Base-by-base conservation (phyloP, 2,888 invertebrate species). In the Ennomos erosarius region DNA sequence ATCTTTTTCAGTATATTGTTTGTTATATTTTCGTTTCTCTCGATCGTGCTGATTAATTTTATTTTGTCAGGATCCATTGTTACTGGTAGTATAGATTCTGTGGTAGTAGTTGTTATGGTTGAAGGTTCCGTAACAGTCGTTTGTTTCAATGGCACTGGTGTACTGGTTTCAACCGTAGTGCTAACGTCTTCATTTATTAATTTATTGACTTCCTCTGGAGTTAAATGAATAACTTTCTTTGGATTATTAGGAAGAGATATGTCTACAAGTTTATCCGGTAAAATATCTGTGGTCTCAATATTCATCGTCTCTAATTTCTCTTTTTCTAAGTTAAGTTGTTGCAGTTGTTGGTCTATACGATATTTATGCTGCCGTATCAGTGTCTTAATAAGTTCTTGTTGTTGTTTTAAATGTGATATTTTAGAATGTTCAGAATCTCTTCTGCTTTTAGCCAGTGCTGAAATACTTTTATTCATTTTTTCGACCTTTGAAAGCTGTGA, bases 401-500 rank as follows among this genome's bases (percentile, higher is more conserved):
- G 59, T 42, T 46, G 42, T 67, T 54, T 76, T 70, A 0, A 78
- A 66, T 39, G 67, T 0, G 64, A 47, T 39, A 71, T 4, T 1
- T 62, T 54, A 13, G 54, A 43, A 8, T 33, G 52, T 12, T 55
- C 40, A 34, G 10, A 46, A 1, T 59, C 53, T 35, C 57, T 62
- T n/a, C 72, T 59, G 9, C 13, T 55, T 5, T 26, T 26, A 26
- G 26, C 5, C 26, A 26, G 26, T 26, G 26, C 26, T 26, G 26
- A 26, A 6, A 44, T 1, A 33, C 26, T 70, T 45, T 72, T 74
- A 37, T 82, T 81, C 0, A 81, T 12, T 40, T 81, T 78, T 55
- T 83, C 81, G 8, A 88, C 62, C 74, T 88, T 87, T 0, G 90
- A 87, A 68, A 91, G 80, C 72, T 89, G 84, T 6, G 90, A 87